These are phyloP conservation scores for Rhinophrynus dorsalis DNA, from an alignment of 2,797 vertebrate genomes.

Conservation along the genomic window DNA sequence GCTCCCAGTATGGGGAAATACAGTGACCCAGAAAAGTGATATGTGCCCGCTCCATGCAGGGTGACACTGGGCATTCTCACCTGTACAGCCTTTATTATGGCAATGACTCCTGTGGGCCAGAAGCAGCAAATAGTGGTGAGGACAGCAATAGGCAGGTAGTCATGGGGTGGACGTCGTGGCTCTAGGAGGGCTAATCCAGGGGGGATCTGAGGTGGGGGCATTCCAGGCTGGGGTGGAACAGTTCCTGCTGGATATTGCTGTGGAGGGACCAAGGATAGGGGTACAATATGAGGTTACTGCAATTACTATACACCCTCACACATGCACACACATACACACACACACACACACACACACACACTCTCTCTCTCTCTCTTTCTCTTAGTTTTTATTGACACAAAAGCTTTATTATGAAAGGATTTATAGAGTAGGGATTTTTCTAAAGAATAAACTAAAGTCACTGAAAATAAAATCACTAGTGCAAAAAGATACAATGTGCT, in stretches of 20 bases:
- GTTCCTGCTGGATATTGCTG: constrained; percentile 39
- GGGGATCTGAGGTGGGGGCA: constrained; percentile 79
- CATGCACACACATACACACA: too few relatives aligned
- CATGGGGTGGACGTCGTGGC: constrained; percentile 83
- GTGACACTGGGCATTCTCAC: constrained; percentile 58
- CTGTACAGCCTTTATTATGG: constrained; percentile 93
- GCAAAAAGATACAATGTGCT: too few relatives aligned
- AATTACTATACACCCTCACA: too few relatives aligned
- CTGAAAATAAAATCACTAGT: too few relatives aligned
- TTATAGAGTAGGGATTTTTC: too few relatives aligned
- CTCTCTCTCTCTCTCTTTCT: too few relatives aligned
- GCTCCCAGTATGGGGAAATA: background rate
- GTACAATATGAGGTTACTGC: background rate
- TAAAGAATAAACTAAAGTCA: too few relatives aligned
- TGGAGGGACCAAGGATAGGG: background rate
- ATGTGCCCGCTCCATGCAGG: background rate
- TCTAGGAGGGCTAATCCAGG: constrained; percentile 87
- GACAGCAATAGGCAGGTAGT: constrained; percentile 92
- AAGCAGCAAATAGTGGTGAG: constrained; percentile 95
- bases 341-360: too few relatives aligned
- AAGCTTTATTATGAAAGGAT: too few relatives aligned
- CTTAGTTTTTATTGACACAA: too few relatives aligned
- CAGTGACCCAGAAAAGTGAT: background rate
- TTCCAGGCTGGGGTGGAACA: constrained; percentile 16
- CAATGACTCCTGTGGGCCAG: constrained; percentile 93